A percentile compares a stretch with the other conserved stretches of the same genome.
These are phyloP conservation scores for Aleadryas rufinucha DNA, from an alignment of 2,113 vertebrate species.

Conservation along the genomic window DNA sequence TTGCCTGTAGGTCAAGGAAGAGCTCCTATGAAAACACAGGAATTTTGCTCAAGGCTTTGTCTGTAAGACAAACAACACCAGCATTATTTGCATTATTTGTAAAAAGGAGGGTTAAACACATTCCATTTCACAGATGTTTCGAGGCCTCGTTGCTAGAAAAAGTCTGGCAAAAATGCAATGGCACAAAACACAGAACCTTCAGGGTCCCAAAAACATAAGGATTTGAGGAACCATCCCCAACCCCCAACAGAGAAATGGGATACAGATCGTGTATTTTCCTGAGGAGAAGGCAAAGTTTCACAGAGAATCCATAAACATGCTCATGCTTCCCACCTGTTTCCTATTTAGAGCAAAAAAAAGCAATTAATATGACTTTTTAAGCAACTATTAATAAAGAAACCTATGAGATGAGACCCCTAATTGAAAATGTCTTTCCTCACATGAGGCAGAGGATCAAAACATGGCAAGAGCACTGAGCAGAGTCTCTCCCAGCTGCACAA, in stretches of 20 bases:
- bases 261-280: background rate
- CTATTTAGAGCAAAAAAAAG: background rate
- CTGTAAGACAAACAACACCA: background rate
- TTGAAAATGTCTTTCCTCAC: background rate
- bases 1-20: background rate
- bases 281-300: background rate
- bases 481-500: constrained; percentile 4
- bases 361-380: constrained; percentile 7
- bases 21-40: background rate
- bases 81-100: background rate
- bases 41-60: background rate
- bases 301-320: background rate
- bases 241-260: background rate
- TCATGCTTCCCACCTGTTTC: constrained; percentile 27
- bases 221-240: background rate
- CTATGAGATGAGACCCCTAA: background rate
- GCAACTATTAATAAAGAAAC: background rate
- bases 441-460: background rate
- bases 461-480: background rate
- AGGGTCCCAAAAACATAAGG: background rate
- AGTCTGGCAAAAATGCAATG: background rate
- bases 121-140: background rate
- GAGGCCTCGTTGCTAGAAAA: background rate
- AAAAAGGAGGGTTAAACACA: background rate
- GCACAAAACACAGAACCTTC: background rate